Evolutionary conservation across 1,140 invertebrate species (phyloP).

Genomic region (Heliconius hermathena): DNA sequence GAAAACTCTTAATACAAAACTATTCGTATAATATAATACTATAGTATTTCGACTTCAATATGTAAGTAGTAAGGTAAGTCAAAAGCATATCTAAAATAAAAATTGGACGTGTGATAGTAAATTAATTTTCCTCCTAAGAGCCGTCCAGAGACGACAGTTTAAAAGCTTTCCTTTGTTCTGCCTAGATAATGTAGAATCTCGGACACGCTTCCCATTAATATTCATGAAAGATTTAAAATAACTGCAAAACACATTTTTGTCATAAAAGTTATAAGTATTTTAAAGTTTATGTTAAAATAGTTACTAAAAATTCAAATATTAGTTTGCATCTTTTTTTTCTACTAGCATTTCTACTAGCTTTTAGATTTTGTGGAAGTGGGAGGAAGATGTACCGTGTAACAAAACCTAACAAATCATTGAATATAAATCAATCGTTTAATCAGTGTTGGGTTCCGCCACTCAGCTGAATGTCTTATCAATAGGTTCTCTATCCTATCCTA

Average conservation of each 20-base stretch:
- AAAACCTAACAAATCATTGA: no score
- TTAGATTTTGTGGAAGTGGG: no score
- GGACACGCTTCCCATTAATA: neutral
- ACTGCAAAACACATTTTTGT: neutral
- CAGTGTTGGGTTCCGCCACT: no score
- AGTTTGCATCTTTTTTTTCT: no score
- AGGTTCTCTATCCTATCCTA: no score
- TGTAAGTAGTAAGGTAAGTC: neutral
- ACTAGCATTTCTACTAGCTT: no score
- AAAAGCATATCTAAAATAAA: neutral
- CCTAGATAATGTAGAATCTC: conserved; percentile 6
- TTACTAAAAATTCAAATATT: no score
- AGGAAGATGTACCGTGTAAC: no score
- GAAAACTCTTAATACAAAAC: neutral
- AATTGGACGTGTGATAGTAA: neutral
- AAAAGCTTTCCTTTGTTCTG: conserved; percentile 8
- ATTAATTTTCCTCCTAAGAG: neutral
- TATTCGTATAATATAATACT: neutral
- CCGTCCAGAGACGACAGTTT: neutral
- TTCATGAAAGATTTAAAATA: neutral
- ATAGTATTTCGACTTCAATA: neutral
- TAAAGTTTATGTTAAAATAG: no score
- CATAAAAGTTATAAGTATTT: neutral
- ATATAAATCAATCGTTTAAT: no score
- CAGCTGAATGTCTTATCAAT: no score